These are phyloP conservation scores for Drosophila glabriapex DNA, from an alignment of 2,888 invertebrate species.

Conservation along the genomic window DNA sequence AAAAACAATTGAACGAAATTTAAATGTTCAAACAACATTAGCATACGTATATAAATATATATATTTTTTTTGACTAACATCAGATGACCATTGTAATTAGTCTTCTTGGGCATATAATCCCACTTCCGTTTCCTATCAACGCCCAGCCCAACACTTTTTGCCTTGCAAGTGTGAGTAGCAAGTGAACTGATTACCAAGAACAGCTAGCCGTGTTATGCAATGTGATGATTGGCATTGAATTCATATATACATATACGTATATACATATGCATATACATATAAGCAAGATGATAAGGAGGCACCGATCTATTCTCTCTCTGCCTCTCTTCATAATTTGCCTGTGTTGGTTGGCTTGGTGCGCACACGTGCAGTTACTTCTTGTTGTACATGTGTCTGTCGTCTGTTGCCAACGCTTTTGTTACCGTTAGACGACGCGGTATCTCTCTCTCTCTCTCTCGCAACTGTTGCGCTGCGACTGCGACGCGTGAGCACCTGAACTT, in stretches of 20 bases:
- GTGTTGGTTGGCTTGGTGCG: constrained; percentile 15
- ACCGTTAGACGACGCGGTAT: constrained; percentile 27
- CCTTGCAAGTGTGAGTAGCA: not conserved
- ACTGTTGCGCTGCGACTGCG: constrained; percentile 62
- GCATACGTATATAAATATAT: not conserved
- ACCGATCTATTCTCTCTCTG: constrained; percentile 17
- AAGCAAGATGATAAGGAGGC: constrained; percentile 29
- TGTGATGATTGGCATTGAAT: constrained; percentile 52
- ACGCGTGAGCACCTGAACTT: constrained; percentile 54
- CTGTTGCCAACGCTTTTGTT: constrained; percentile 45
- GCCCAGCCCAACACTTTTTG: constrained; percentile 8
- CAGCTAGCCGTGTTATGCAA: constrained; percentile 50
- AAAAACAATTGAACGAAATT: constrained; percentile 67
- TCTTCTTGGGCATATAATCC: constrained; percentile 4
- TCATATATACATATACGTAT: constrained; percentile 16
- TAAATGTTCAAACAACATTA: constrained; percentile 11
- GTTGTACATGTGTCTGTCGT: constrained; percentile 8
- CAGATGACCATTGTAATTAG: constrained; percentile 15
- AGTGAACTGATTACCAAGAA: constrained; percentile 32
- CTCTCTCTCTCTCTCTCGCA: constrained; percentile 34
- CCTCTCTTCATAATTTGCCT: constrained; percentile 31
- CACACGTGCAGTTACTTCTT: constrained; percentile 42
- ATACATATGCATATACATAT: constrained; percentile 8
- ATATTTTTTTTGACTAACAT: constrained; percentile 32
- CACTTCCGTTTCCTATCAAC: constrained; percentile 26